Conservation (phyloP, 2,888 invertebrate genomes). For the Meteorus colon region DNA sequence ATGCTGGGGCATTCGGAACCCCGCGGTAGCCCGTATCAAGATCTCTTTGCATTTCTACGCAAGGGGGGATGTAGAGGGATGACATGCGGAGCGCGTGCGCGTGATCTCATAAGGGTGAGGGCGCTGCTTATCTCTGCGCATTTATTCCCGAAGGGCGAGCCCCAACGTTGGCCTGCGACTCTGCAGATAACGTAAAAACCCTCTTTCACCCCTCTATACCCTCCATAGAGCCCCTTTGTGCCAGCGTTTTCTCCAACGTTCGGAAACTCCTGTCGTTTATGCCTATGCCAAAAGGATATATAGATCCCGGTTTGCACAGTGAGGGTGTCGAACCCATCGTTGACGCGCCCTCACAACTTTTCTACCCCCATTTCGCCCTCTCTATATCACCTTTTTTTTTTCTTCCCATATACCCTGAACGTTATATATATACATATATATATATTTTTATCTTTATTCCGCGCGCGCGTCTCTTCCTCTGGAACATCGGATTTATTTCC, state of each 20-base stretch:
- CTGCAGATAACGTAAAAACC: slow-evolving; percentile 67
- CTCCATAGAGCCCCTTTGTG: slow-evolving; percentile 21
- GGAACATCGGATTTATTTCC: slow-evolving; percentile 30
- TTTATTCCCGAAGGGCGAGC: slow-evolving; percentile 72
- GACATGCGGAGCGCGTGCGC: slow-evolving; percentile 52
- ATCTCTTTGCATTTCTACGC: slow-evolving; percentile 71
- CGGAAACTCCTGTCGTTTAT: slow-evolving; percentile 1
- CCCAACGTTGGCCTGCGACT: slow-evolving; percentile 69
- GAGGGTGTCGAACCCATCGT: slow-evolving; percentile 45
- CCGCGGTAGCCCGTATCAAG: slow-evolving; percentile 68
- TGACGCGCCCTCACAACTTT: slow-evolving; percentile 32
- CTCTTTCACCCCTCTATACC: slow-evolving; percentile 27
- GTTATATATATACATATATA: background rate
- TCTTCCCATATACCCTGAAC: slow-evolving; percentile 6
- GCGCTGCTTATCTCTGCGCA: slow-evolving; percentile 68
- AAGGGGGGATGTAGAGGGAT: slow-evolving; percentile 58
- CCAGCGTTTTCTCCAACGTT: slow-evolving; percentile 6
- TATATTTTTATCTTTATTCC: slow-evolving; percentile 35
- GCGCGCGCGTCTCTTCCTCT: slow-evolving; percentile 19
- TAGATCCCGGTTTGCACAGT: background rate
- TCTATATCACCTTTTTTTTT: slow-evolving; percentile 20
- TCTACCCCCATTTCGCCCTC: slow-evolving; percentile 1
- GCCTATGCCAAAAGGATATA: slow-evolving; percentile 1
- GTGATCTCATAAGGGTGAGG: slow-evolving; percentile 55
- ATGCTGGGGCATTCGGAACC: slow-evolving; percentile 53